Evolutionary conservation across 2,113 vertebrate genomes (phyloP), one percentile per base, ranked within the genome.

Genomic region (Salvelinus namaycush): DNA sequence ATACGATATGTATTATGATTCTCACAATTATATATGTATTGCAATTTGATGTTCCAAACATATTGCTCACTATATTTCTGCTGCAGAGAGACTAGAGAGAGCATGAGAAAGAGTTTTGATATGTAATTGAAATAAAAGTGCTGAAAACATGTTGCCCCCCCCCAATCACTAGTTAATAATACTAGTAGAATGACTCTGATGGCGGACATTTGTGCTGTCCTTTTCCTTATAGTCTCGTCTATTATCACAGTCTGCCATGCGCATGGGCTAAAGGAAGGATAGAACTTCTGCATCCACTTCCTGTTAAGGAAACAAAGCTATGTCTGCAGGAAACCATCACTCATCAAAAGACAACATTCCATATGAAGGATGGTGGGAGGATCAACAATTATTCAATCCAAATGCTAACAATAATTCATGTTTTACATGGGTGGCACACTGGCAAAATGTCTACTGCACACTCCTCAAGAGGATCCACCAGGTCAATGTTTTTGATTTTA

Each of bases 221-320:
- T 54, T 69, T 39, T 39, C 39, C 39, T 3, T 11, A 44, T 11
- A 44, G 9, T 44, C 39, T 44, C 0, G 49, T 14, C 27, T 73
- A 44, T 44, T 65, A 78, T 73, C 70, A 78, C 59, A 8, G 18
- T 62, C 5, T n/a, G 59, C 59, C 20, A 67, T 76, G 44, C 59
- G 9, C n/a, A 62, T 62, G 51, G 51, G 16, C 51, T 54, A 62
- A n/a, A n/a, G 59, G 59, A 62, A 62, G 16, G 59, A 62, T 62
- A 62, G n/a, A 22, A 24, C 59, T 62, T 62, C 59, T 62, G 59
- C 59, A 62, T 62, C 59, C 59, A 62, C 59, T 62, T 62, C 59
- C 59, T 62, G 5, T 62, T 9, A 22, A 62, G 59, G 59, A 11
- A 62, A 62, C n/a, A 44, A 44, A 11, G 9, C 39, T 44, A 12